phyloP scores from a whole-genome alignment of 2,888 invertebrate species.

The Pristionchus exspectatus region DNA sequence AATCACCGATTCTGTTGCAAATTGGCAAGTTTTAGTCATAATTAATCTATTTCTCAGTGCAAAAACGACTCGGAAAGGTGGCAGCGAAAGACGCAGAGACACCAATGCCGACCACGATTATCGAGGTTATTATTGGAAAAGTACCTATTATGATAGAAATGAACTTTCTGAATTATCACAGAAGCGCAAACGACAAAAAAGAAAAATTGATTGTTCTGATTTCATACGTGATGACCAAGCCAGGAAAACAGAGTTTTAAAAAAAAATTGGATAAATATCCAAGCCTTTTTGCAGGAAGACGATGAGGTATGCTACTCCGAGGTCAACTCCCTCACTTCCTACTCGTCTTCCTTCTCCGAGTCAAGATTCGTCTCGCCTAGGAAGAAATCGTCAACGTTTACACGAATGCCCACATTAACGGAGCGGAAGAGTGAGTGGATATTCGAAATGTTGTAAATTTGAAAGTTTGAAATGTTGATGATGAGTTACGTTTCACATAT shows the following conservation, averaged over 20 bases:
- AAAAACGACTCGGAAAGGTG: slow-evolving; percentile 23
- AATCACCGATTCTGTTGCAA: neutral
- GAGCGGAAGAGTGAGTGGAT: slow-evolving; percentile 34
- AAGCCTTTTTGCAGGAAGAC: slow-evolving; percentile 21
- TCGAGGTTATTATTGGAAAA: slow-evolving; percentile 7
- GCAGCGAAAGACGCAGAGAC: slow-evolving; percentile 33
- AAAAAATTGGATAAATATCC: neutral
- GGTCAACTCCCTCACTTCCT: slow-evolving; percentile 46
- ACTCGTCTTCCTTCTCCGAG: neutral
- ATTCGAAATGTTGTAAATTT: neutral
- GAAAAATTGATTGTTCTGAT: neutral
- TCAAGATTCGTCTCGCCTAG: neutral
- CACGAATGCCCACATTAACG: slow-evolving; percentile 28
- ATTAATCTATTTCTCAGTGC: neutral
- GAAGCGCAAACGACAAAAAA: neutral
- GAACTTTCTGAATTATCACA: neutral
- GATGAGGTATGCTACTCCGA: slow-evolving; percentile 48
- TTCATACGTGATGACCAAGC: neutral
- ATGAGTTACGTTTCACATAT: neutral
- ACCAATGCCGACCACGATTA: slow-evolving; percentile 25
- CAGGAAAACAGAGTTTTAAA: neutral
- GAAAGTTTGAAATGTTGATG: neutral
- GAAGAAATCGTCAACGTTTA: slow-evolving; percentile 14
- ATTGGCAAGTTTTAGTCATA: neutral
- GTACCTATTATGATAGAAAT: neutral